phyloP scores from a whole-genome alignment of 2,888 invertebrate genomes.

The Leucoma salicis region DNA sequence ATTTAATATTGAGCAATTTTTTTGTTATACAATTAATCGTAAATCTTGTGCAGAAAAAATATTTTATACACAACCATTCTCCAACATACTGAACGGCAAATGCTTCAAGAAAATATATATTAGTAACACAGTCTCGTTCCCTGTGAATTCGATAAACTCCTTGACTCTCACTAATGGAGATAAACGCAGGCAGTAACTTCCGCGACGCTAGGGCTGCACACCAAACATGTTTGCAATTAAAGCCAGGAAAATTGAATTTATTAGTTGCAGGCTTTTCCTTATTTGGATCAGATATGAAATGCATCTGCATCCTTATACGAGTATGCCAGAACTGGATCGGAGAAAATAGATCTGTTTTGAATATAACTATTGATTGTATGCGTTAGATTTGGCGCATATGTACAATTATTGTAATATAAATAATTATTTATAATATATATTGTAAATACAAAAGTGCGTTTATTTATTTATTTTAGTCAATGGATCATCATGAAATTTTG shows the following conservation, averaged over 20 bases:
- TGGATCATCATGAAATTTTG: too few species aligned
- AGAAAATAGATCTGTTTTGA: conserved; percentile 4
- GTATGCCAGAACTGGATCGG: conserved; percentile 15
- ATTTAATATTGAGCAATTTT: too few species aligned
- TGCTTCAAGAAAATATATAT: conserved; percentile 11
- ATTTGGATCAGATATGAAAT: conserved; percentile 30
- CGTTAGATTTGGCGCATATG: too few species aligned
- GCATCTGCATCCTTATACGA: conserved; percentile 14
- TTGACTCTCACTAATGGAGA: conserved; percentile 28
- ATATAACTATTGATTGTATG: neutral
- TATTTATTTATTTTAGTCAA: too few species aligned
- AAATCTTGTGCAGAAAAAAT: too few species aligned
- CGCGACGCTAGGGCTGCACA: conserved; percentile 25
- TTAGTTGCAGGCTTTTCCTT: conserved; percentile 24
- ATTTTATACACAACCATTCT: neutral
- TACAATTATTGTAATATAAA: too few species aligned
- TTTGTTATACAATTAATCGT: neutral
- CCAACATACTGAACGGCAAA: conserved; percentile 1
- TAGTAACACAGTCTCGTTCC: conserved; percentile 11
- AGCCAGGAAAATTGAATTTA: conserved; percentile 31
- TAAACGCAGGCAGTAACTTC: conserved; percentile 28
- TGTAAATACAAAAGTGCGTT: too few species aligned
- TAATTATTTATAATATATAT: too few species aligned
- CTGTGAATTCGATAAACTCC: conserved; percentile 27
- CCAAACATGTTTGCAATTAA: conserved; percentile 37